A percentile compares a stretch with the other conserved stretches of the same genome.
Conservation (phyloP, 2,888 invertebrate genomes). For the Frankliniella intonsa region DNA sequence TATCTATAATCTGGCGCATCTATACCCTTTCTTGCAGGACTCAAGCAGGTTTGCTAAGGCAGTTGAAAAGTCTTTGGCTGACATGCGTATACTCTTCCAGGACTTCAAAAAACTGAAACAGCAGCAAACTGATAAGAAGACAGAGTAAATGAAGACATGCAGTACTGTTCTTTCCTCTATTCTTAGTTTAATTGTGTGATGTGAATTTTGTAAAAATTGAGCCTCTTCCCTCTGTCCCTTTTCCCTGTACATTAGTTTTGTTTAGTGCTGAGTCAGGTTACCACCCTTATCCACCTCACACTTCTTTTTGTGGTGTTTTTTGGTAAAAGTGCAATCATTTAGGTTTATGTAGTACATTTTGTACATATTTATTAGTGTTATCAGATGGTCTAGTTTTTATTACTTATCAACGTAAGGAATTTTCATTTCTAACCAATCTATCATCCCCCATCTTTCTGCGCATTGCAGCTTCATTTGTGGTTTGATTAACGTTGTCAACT, state of each 20-base stretch:
- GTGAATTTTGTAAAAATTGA: too few relatives aligned
- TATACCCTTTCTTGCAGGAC: conserved; percentile 56
- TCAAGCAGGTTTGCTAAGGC: conserved; percentile 71
- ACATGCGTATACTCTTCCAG: conserved; percentile 64
- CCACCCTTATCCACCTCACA: not conserved
- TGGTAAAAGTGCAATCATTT: not conserved
- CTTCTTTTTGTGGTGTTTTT: not conserved
- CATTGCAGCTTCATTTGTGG: too few relatives aligned
- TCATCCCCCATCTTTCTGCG: too few relatives aligned
- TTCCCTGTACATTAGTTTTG: not conserved
- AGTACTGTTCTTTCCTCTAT: too few relatives aligned
- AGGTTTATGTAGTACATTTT: not conserved
- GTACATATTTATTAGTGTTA: conserved; percentile 18
- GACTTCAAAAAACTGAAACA: conserved; percentile 51
- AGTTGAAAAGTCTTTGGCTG: conserved; percentile 65
- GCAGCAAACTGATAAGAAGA: conserved; percentile 14
- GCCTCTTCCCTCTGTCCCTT: too few relatives aligned
- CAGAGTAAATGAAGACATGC: not conserved
- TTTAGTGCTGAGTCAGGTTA: not conserved
- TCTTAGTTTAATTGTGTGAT: too few relatives aligned
- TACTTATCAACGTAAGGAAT: not conserved
- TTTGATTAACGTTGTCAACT: too few relatives aligned
- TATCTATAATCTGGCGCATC: conserved; percentile 11
- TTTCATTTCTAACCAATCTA: too few relatives aligned
- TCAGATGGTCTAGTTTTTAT: not conserved